Evolutionary conservation across 2,113 vertebrate genomes (phyloP).

Genomic region (Pyrgilauda ruficollis): DNA sequence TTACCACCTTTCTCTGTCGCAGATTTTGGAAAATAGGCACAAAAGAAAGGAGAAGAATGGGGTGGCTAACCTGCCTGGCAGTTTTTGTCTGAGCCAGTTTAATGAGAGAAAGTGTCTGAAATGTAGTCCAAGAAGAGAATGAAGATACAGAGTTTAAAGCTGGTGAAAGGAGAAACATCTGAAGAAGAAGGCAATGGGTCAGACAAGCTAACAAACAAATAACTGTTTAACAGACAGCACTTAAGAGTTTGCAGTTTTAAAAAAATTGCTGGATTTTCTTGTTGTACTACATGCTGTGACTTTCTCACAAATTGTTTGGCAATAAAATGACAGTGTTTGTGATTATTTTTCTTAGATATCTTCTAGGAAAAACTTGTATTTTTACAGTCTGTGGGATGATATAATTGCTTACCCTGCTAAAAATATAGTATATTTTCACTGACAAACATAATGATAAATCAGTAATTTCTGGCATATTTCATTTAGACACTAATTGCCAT

Average conservation of each 20-base stretch:
- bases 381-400: background rate
- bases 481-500: constrained; percentile 59
- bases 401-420: background rate
- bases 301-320: background rate
- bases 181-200: background rate
- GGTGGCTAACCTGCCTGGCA: fast-evolving
- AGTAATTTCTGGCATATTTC: constrained; percentile 49
- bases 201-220: background rate
- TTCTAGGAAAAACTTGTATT: background rate
- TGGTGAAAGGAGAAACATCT: background rate
- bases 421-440: constrained; percentile 25
- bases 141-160: background rate
- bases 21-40: background rate
- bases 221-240: background rate
- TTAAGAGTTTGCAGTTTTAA: background rate
- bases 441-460: constrained; percentile 48
- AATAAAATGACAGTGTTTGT: background rate
- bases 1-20: background rate
- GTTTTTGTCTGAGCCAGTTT: background rate
- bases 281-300: background rate
- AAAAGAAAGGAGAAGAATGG: background rate
- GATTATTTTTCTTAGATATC: background rate
- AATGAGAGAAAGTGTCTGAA: background rate
- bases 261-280: background rate
- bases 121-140: background rate